Percentiles rank a stretch among this genome's conserved stretches.
These are phyloP conservation scores for Eilema depressum DNA, from an alignment of 2,888 invertebrate species.

Conservation along the genomic window DNA sequence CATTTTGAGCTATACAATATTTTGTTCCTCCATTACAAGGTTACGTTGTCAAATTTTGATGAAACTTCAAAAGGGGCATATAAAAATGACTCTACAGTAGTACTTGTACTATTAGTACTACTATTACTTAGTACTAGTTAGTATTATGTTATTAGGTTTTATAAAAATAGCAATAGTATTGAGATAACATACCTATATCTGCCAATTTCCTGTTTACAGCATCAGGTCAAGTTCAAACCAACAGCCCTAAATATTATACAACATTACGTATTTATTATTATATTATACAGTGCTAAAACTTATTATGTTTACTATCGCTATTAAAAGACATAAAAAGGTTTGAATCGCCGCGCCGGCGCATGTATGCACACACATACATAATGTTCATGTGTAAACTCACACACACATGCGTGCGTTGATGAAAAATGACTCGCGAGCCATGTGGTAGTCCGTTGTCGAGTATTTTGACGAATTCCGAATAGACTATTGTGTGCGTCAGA, in stretches of 20 bases:
- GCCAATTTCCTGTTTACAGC: not conserved
- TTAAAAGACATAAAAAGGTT: constrained; percentile 37
- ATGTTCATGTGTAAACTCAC: constrained; percentile 28
- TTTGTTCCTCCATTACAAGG: too few relatives aligned
- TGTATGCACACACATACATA: constrained; percentile 24
- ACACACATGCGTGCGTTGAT: constrained; percentile 56
- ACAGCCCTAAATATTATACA: constrained; percentile 26
- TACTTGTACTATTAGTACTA: too few relatives aligned
- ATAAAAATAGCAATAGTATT: too few relatives aligned
- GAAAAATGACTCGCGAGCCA: constrained; percentile 79
- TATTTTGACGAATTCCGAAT: constrained; percentile 86
- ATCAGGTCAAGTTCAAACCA: constrained; percentile 27
- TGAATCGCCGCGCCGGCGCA: constrained; percentile 45
- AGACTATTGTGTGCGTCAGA: constrained; percentile 62
- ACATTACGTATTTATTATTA: constrained; percentile 23
- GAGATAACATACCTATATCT: not conserved
- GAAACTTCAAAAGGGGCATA: too few relatives aligned
- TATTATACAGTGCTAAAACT: constrained; percentile 36
- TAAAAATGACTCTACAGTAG: too few relatives aligned
- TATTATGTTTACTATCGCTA: constrained; percentile 38
- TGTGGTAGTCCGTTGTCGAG: constrained; percentile 79
- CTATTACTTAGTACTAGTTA: too few relatives aligned
- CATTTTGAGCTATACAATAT: too few relatives aligned
- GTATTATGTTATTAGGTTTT: too few relatives aligned
- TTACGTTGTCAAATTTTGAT: too few relatives aligned